A percentile compares a stretch with the other conserved stretches of the same genome.
phyloP scores from a whole-genome alignment of 1,140 invertebrate genomes.

The Conus betulinus region DNA sequence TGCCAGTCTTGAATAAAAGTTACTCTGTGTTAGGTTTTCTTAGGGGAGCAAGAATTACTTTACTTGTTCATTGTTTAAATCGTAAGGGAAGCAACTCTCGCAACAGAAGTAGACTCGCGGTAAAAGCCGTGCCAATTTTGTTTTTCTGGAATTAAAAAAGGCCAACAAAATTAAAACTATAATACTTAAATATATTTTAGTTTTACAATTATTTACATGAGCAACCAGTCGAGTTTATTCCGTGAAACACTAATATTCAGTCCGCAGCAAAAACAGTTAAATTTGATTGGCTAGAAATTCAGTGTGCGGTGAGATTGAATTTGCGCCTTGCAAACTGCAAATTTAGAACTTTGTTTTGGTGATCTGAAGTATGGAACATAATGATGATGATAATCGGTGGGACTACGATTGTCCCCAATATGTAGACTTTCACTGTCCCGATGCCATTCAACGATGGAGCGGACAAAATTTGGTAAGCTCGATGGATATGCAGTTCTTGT shows the following conservation, averaged over 20 bases:
- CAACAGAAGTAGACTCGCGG: no score
- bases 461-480: conserved; percentile 68
- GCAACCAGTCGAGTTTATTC: not conserved
- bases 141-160: no score
- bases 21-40: no score
- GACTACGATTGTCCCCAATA: conserved; percentile 70
- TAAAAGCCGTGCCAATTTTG: no score
- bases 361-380: conserved; percentile 20
- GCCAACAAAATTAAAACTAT: not conserved
- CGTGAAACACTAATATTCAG: not conserved
- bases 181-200: not conserved
- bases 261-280: conserved; percentile 23
- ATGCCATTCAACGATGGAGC: conserved; percentile 52
- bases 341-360: conserved; percentile 19
- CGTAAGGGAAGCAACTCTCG: no score
- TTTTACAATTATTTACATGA: not conserved
- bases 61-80: no score
- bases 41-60: no score
- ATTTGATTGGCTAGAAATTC: conserved; percentile 56
- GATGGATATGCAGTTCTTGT: no score
- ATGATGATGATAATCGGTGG: conserved; percentile 53
- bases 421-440: conserved; percentile 67
- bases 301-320: conserved; percentile 64
- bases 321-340: conserved; percentile 25
- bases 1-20: no score